These are phyloP conservation scores for Clarias macrocephalus DNA, from an alignment of 2,113 vertebrate species.

Conservation along the genomic window DNA sequence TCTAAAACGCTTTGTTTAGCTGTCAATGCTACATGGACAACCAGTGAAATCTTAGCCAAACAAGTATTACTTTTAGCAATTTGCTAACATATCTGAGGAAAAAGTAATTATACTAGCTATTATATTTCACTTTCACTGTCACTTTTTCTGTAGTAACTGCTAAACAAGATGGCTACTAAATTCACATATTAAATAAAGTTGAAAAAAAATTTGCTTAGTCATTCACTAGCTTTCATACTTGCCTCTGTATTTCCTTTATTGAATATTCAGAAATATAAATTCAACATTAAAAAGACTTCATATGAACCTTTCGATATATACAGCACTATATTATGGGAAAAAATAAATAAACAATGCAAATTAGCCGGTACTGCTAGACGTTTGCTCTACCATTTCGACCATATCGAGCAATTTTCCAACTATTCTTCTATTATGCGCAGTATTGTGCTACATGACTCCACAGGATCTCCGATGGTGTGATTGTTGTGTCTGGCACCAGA, in stretches of 20 bases:
- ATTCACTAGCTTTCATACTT: not conserved
- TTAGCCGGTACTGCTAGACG: no score
- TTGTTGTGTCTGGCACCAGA: no score
- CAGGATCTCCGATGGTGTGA: no score
- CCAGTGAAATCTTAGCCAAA: not conserved
- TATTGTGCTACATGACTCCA: no score
- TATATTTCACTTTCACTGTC: not conserved
- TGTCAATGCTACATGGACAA: not conserved
- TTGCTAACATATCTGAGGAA: not conserved
- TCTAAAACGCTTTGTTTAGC: not conserved
- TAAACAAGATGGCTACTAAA: not conserved
- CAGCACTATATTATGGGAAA: not conserved
- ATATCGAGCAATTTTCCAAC: no score
- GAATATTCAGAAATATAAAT: not conserved
- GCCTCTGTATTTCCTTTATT: not conserved
- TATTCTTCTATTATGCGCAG: no score
- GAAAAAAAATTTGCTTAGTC: not conserved
- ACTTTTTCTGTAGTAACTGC: not conserved
- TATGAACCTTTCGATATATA: not conserved
- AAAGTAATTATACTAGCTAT: not conserved
- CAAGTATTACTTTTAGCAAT: not conserved
- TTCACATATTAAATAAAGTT: not conserved
- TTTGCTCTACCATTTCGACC: no score
- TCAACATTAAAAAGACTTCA: not conserved
- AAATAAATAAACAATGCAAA: no score